Base-by-base conservation (phyloP, 2,888 invertebrate species). In the Achlya flavicornis region DNA sequence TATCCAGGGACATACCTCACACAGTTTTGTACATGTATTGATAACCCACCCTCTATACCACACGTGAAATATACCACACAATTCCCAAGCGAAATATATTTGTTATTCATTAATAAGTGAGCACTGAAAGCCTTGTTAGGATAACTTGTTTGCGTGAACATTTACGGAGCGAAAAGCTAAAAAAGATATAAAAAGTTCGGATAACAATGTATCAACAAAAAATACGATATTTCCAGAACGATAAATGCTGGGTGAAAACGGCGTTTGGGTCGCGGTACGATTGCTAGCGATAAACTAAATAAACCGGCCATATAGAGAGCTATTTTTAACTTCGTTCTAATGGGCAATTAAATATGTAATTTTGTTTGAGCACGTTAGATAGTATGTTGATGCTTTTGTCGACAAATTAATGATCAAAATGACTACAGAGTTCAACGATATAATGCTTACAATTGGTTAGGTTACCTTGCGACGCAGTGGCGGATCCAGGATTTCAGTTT, bases 81-180 rank as follows among this genome's bases (percentile, higher is more conserved):
- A 53, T 53, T 19, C 53, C 53, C 53, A 53, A 53, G 19, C 53
- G 53, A 53, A 19, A 53, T 16, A 53, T 53, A 53, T 53, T 19
- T 53, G 53, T 53, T 53, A 53, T 53, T 53, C 53, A 53, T 53
- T 53, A 53, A 53, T 19, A 53, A 53, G 10, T 19, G 53, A 53
- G 19, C n/a, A 14, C 53, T 19, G 6, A 4, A n/a, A n/a, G n/a
- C n/a, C 46, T 46, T 8, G 53, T 19, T 53, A 53, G 19, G 10
- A 53, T 53, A 53, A 53, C 53, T 19, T 53, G 19, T 53, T n/a
- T 19, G 53, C 10, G 8, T 10, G 10, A 19, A 10, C 10, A 53
- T 19, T 53, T 53, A 53, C 53, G 10, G 6, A 8, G 53, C 19
- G 53, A 53, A 53, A 53, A 53, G 53, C 53, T 19, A 19, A 53